Evolutionary conservation across 2,113 vertebrate species (phyloP).

Genomic region (Mystacornis crossleyi): DNA sequence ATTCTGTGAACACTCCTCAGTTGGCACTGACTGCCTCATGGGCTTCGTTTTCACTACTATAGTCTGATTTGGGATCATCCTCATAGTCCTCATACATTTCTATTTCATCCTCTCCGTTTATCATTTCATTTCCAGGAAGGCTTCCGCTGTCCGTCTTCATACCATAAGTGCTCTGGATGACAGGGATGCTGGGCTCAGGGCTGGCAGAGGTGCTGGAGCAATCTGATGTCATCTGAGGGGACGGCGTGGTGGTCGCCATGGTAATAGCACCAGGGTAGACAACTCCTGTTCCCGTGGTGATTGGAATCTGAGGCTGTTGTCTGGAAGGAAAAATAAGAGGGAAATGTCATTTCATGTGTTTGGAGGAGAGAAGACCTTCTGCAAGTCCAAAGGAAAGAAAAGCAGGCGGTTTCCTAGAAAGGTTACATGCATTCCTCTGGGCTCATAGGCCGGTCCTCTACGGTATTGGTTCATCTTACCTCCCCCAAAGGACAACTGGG

Average conservation of each 20-base stretch:
- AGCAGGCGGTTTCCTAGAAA: neutral
- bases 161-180: constrained; percentile 97
- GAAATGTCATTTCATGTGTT: neutral
- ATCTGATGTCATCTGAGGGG: constrained; percentile 98
- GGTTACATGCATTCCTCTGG: neutral
- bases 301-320: constrained; percentile 96
- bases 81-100: constrained; percentile 99
- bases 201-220: constrained; percentile 97
- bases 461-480: neutral
- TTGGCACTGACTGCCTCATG: constrained; percentile 95
- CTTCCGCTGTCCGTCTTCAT: constrained; percentile 92
- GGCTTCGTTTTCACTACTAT: constrained; percentile 98
- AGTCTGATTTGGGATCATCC: constrained; percentile 99
- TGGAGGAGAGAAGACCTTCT: neutral
- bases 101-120: constrained; percentile 96
- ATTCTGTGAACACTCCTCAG: constrained; percentile 83
- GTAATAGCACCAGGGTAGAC: constrained; percentile 96
- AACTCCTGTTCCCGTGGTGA: constrained; percentile 92
- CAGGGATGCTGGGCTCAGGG: constrained; percentile 95
- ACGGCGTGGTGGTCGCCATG: constrained; percentile 94
- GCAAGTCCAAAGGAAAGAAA: neutral
- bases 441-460: rapidly evolving
- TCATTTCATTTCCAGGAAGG: constrained; percentile 84
- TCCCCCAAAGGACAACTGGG: neutral
- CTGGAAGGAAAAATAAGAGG: constrained; percentile 63